Evolutionary conservation across 2,888 invertebrate species (phyloP).

Genomic region (Heliconius ethilla): DNA sequence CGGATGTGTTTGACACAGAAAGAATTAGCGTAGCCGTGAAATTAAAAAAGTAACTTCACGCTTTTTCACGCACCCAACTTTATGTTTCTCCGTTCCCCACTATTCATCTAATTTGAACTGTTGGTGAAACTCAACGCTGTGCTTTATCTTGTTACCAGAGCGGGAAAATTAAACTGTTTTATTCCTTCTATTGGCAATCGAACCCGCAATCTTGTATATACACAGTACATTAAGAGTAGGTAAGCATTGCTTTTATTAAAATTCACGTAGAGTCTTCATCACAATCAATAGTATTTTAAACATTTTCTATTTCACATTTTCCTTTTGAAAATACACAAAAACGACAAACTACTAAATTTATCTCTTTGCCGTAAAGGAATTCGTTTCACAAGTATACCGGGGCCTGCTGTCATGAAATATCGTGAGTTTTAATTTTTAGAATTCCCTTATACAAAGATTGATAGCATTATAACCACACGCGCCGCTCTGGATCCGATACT

Average conservation of each 20-base stretch:
- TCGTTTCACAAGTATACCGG: slow-evolving; percentile 3
- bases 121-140: too few species aligned
- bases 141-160: too few species aligned
- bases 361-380: slow-evolving; percentile 29
- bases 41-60: slow-evolving; percentile 26
- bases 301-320: neutral
- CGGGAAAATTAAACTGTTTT: neutral
- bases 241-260: neutral
- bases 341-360: slow-evolving; percentile 44
- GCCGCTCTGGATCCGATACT: slow-evolving; percentile 47
- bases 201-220: neutral
- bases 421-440: slow-evolving; percentile 31
- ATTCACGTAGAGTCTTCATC: neutral
- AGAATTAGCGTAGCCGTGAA: slow-evolving; percentile 38
- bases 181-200: neutral
- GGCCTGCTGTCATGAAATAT: slow-evolving; percentile 33
- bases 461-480: slow-evolving; percentile 36
- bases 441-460: slow-evolving; percentile 32
- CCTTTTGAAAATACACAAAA: slow-evolving; percentile 18
- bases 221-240: neutral
- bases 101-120: neutral
- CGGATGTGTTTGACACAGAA: slow-evolving; percentile 45
- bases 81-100: neutral
- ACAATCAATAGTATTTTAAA: slow-evolving; percentile 18
- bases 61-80: neutral